These are phyloP conservation scores for Micrasema longulum DNA, from an alignment of 1,140 invertebrate genomes.

Conservation along the genomic window DNA sequence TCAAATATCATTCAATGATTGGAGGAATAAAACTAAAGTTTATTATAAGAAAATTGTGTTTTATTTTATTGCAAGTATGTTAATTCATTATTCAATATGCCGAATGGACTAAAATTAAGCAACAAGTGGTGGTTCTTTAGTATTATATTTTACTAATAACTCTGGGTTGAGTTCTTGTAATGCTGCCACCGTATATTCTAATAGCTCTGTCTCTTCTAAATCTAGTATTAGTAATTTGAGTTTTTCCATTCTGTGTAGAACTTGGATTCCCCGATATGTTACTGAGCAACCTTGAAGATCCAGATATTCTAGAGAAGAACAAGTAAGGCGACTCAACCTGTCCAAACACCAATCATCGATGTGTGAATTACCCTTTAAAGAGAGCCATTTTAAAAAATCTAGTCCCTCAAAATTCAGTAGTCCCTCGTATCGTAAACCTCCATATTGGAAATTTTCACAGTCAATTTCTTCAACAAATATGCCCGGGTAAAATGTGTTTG, in stretches of 20 bases:
- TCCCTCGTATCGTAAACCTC: slow-evolving; percentile 64
- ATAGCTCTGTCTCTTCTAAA: slow-evolving; percentile 34
- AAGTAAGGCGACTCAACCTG: slow-evolving; percentile 60
- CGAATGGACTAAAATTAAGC: too few relatives aligned
- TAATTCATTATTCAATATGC: too few relatives aligned
- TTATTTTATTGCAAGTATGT: too few relatives aligned
- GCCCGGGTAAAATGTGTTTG: slow-evolving; percentile 57
- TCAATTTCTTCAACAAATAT: slow-evolving; percentile 64
- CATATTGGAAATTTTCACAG: slow-evolving; percentile 61
- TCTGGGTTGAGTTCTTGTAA: slow-evolving; percentile 61
- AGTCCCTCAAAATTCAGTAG: slow-evolving; percentile 60
- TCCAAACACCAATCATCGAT: slow-evolving; percentile 66
- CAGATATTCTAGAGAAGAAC: slow-evolving; percentile 61
- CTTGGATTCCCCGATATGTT: slow-evolving; percentile 58
- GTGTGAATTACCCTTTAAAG: slow-evolving; percentile 60
- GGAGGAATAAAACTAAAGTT: slow-evolving; percentile 53
- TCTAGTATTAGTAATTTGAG: slow-evolving; percentile 59
- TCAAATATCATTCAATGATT: slow-evolving; percentile 51
- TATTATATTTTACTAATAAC: slow-evolving; percentile 59
- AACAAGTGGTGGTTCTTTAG: too few relatives aligned
- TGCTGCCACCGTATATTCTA: slow-evolving; percentile 61
- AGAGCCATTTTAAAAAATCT: slow-evolving; percentile 63
- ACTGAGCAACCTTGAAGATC: slow-evolving; percentile 62
- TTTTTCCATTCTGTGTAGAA: slow-evolving; percentile 59
- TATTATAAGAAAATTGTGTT: slow-evolving; percentile 44